Evolutionary conservation across 2,888 invertebrate genomes (phyloP).

Genomic region (Cantharis rustica): DNA sequence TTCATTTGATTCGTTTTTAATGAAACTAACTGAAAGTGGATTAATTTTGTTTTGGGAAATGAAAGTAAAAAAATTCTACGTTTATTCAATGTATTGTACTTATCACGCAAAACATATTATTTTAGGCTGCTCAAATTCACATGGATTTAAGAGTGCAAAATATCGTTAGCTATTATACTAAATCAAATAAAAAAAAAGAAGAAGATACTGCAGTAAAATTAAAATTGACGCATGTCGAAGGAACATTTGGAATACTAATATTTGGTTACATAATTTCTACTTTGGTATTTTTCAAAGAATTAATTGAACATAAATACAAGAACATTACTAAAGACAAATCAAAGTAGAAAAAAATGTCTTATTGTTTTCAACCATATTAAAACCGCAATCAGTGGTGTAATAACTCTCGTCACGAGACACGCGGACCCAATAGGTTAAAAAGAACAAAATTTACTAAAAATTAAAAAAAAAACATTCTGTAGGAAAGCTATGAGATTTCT

Average conservation of each 20-base stretch:
- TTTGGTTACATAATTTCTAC: slow-evolving; percentile 41
- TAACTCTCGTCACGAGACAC: too few relatives aligned
- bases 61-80: slow-evolving; percentile 54
- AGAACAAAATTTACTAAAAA: too few relatives aligned
- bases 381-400: too few relatives aligned
- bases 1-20: slow-evolving; percentile 62
- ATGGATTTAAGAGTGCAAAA: slow-evolving; percentile 61
- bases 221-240: slow-evolving; percentile 47
- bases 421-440: too few relatives aligned
- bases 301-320: slow-evolving; percentile 12
- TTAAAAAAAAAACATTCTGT: too few relatives aligned
- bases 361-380: too few relatives aligned
- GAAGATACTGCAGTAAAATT: slow-evolving; percentile 38
- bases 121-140: slow-evolving; percentile 60
- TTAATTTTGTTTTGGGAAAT: slow-evolving; percentile 69
- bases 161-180: slow-evolving; percentile 55
- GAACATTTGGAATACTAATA: slow-evolving; percentile 47
- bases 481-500: too few relatives aligned
- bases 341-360: background rate
- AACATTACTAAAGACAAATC: background rate
- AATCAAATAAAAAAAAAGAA: slow-evolving; percentile 32
- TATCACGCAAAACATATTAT: slow-evolving; percentile 22
- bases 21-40: slow-evolving; percentile 66
- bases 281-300: slow-evolving; percentile 41
- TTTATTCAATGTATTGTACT: background rate